These are phyloP conservation scores for Phodopus roborovskii DNA, from an alignment of 2,113 vertebrate genomes.

Conservation along the genomic window DNA sequence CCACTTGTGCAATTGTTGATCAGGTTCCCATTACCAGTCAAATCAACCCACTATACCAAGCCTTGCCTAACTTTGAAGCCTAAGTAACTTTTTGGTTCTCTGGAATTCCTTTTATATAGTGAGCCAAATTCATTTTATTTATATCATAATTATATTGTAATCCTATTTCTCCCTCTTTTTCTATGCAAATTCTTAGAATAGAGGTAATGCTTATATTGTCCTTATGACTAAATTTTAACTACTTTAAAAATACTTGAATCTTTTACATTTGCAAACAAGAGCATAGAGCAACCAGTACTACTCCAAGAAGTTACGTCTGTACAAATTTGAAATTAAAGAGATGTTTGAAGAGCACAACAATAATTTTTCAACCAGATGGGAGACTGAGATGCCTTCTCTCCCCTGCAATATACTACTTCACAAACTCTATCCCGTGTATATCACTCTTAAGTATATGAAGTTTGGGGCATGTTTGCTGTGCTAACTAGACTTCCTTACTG, in stretches of 20 bases:
- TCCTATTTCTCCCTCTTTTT: not conserved
- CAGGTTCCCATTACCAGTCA: not conserved
- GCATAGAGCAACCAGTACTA: not conserved
- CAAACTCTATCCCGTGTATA: not conserved
- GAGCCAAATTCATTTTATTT: not conserved
- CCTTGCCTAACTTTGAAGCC: not conserved
- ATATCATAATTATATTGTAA: not conserved
- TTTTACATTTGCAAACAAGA: not conserved
- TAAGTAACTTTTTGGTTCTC: not conserved
- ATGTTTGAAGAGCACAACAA: not conserved
- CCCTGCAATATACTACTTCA: fast-evolving
- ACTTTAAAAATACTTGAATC: not conserved
- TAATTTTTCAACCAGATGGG: not conserved
- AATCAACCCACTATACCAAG: not conserved
- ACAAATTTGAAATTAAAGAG: not conserved
- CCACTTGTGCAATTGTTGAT: not conserved
- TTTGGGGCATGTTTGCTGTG: not conserved
- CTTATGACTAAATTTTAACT: not conserved
- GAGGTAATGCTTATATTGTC: not conserved
- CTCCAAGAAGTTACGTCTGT: not conserved
- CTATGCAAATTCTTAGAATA: not conserved
- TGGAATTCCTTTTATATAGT: not conserved
- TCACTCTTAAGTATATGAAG: not conserved
- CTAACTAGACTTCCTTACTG: not conserved
- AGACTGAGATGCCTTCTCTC: not conserved